phyloP scores from a whole-genome alignment of 2,888 invertebrate genomes.

The Drosophila longiperda region DNA sequence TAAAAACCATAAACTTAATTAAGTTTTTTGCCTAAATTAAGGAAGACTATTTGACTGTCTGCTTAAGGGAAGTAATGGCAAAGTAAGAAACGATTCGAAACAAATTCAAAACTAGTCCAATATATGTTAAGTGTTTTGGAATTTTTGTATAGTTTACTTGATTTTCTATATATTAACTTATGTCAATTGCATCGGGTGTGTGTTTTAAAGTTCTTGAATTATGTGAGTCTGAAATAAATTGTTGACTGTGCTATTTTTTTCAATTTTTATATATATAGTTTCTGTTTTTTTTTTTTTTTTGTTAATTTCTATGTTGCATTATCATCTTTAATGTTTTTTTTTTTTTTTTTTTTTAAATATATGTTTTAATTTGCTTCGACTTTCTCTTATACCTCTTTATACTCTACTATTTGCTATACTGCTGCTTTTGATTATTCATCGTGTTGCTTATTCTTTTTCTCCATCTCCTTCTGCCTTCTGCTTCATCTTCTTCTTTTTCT shows the following conservation, averaged over 20 bases:
- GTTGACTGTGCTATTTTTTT: constrained; percentile 64
- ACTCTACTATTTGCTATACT: constrained; percentile 70
- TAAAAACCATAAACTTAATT: constrained; percentile 41
- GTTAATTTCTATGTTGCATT: constrained; percentile 46
- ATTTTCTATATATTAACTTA: constrained; percentile 28
- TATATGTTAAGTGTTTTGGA: constrained; percentile 23
- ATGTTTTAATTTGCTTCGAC: constrained; percentile 31
- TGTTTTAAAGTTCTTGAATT: constrained; percentile 43
- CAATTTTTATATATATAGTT: constrained; percentile 30
- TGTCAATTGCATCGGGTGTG: constrained; percentile 53
- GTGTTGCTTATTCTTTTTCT: constrained; percentile 55
- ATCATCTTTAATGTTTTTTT: constrained; percentile 1
- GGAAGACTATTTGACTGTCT: constrained; percentile 73
- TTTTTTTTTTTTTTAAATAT: constrained; percentile 24
- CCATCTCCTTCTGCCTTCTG: background rate
- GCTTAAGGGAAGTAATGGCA: constrained; percentile 48
- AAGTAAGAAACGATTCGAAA: constrained; percentile 18
- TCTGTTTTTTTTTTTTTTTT: constrained; percentile 17
- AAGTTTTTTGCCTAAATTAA: constrained; percentile 66
- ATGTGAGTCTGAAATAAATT: constrained; percentile 53
- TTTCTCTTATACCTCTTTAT: constrained; percentile 39
- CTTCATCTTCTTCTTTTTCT: constrained; percentile 14
- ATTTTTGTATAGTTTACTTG: constrained; percentile 3
- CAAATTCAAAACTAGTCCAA: constrained; percentile 11
- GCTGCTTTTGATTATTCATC: constrained; percentile 78